A percentile compares a stretch with the other conserved stretches of the same genome.
Evolutionary conservation across 1,140 invertebrate species (phyloP).

Genomic region (Macrotrachela quadricornifera): DNA sequence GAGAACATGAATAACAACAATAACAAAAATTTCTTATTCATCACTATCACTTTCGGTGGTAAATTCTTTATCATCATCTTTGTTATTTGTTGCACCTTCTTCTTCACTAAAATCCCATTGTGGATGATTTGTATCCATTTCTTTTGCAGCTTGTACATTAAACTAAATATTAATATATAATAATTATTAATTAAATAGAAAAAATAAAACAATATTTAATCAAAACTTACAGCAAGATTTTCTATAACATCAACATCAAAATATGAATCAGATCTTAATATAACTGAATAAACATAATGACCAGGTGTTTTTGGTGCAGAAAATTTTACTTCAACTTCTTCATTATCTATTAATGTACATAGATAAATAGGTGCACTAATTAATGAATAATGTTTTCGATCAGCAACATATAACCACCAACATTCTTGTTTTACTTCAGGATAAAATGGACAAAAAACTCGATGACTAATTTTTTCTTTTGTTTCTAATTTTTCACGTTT

Average conservation of each 20-base stretch:
- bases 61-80: conserved; percentile 1
- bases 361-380: conserved; percentile 73
- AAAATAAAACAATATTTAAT: not conserved
- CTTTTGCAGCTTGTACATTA: not conserved
- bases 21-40: not conserved
- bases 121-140: conserved; percentile 2
- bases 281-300: conserved; percentile 74
- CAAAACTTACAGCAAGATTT: not conserved
- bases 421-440: conserved; percentile 81
- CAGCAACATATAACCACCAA: conserved; percentile 95
- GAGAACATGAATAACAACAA: too few species aligned
- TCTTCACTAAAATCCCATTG: conserved; percentile 9
- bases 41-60: conserved; percentile 3
- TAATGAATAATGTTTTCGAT: conserved; percentile 66
- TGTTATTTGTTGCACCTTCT: not conserved
- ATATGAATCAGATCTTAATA: conserved; percentile 81
- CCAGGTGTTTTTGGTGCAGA: conserved; percentile 78
- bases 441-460: conserved; percentile 82
- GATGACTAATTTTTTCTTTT: conserved; percentile 74
- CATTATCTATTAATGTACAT: conserved; percentile 34
- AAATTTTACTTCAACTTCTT: conserved; percentile 57
- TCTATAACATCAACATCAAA: conserved; percentile 29
- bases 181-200: not conserved
- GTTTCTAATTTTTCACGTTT: conserved; percentile 69
- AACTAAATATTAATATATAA: not conserved